phyloP scores from a whole-genome alignment of 2,113 vertebrate genomes.

The Girardinichthys multiradiatus region DNA sequence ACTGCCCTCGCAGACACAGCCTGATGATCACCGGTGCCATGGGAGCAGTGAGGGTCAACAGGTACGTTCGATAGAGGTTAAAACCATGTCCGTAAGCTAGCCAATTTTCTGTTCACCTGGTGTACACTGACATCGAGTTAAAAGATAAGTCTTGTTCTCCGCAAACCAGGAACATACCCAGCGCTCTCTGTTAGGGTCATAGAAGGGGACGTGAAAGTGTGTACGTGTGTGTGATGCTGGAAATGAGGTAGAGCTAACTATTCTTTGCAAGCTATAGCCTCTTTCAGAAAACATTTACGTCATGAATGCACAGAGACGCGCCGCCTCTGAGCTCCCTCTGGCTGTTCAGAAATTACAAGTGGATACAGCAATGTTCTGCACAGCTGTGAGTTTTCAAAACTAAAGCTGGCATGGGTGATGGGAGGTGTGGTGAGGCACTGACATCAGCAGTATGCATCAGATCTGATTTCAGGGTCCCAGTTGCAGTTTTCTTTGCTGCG shows the following conservation, averaged over 20 bases:
- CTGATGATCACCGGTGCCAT: slow-evolving; percentile 78
- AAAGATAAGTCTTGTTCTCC: too few species aligned
- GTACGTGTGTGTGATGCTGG: not conserved
- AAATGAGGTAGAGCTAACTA: not conserved
- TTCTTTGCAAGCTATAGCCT: too few species aligned
- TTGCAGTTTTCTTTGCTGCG: not conserved
- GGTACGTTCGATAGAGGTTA: slow-evolving; percentile 47
- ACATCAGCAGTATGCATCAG: not conserved
- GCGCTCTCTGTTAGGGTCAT: too few species aligned
- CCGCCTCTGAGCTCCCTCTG: not conserved
- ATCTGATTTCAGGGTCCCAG: not conserved
- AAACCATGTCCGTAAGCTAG: not conserved
- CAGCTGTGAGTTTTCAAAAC: not conserved
- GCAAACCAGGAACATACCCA: too few species aligned
- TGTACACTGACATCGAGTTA: too few species aligned
- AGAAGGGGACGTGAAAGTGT: too few species aligned
- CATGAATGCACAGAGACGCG: too few species aligned
- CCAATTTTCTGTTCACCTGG: too few species aligned
- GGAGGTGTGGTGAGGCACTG: not conserved
- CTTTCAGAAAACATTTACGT: too few species aligned
- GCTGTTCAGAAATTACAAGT: not conserved
- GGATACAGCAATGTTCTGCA: not conserved
- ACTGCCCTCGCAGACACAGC: slow-evolving; percentile 72
- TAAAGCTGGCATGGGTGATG: not conserved
- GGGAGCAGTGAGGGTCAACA: slow-evolving; percentile 80